Percentiles rank a stretch among this genome's conserved stretches.
phyloP scores from a whole-genome alignment of 2,113 vertebrate genomes.

The Corythaixoides concolor region DNA sequence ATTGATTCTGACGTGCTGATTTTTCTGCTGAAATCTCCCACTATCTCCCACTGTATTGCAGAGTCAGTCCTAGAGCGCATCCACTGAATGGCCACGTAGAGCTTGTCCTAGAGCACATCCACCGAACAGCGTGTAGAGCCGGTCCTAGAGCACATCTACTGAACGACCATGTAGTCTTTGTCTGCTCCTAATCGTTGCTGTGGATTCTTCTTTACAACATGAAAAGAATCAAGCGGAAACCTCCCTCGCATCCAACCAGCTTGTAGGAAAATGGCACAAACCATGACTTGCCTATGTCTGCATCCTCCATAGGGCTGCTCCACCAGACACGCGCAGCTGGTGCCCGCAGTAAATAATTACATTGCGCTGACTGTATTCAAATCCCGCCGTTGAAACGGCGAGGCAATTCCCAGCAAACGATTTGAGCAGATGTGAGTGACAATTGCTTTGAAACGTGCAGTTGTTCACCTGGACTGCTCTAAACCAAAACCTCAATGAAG shows the following conservation, averaged over 20 bases:
- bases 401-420: background rate
- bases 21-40: background rate
- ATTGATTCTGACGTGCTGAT: constrained; percentile 22
- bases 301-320: accelerated
- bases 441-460: background rate
- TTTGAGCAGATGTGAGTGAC: background rate
- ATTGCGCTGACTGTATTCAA: background rate
- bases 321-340: accelerated
- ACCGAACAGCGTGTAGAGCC: background rate
- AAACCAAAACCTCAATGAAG: background rate
- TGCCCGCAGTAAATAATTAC: accelerated
- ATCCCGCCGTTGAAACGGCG: background rate
- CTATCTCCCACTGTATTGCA: background rate
- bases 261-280: background rate
- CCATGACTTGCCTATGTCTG: accelerated
- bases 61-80: background rate
- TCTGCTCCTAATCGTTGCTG: background rate
- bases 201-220: background rate
- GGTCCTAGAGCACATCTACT: too few relatives aligned
- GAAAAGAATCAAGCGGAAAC: background rate
- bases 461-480: background rate
- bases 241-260: accelerated
- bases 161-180: background rate
- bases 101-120: too few relatives aligned
- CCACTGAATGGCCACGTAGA: background rate